Base-by-base conservation (phyloP, 2,888 invertebrate genomes). In the Drosophila mercatorum region DNA sequence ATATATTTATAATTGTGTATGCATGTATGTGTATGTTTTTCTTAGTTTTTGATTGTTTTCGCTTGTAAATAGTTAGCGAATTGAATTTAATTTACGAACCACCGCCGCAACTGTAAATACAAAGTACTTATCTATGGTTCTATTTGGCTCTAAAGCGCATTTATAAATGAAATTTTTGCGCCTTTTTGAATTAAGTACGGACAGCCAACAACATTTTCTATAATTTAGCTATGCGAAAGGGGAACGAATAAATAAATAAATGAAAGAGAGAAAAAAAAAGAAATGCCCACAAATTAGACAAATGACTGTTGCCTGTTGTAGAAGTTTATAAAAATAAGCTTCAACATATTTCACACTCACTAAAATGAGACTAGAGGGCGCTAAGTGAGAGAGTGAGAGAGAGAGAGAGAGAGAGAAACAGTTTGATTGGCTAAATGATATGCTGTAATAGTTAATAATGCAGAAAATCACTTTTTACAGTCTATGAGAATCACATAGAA, bases 241-340 rank as follows among this genome's bases (percentile, higher is more conserved):
- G 31, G 31, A 61, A 41, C 46, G 65, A 62, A 55, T 26, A 53
- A 53, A 53, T 49, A 44, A 59, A 56, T 58, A 67, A 56, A 49
- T 26, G 41, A 11, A 22, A 22, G 22, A 22, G 22, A 22, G 2
- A 22, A 31, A 17, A 38, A 41, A 38, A 36, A 56, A 55, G 53
- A 66, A 55, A 53, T 34, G 38, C 70, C 75, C 77, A 76, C 81
- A 88, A 88, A 88, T 90, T 78, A 81, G 85, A 78, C 88, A 81
- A 90, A 83, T 78, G 89, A 80, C 76, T 78, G 72, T 74, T 78
- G 83, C 65, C 67, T 75, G 86, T 72, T 71, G 71, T 73, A 71
- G 76, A 86, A 86, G 88, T 84, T 86, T 83, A 86, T 88, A 86
- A 88, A 84, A 86, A 84, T 80, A 88, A 88, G 80, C 78, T 70